phyloP scores from a whole-genome alignment of 2,113 vertebrate species.

The Sceloporus undulatus region DNA sequence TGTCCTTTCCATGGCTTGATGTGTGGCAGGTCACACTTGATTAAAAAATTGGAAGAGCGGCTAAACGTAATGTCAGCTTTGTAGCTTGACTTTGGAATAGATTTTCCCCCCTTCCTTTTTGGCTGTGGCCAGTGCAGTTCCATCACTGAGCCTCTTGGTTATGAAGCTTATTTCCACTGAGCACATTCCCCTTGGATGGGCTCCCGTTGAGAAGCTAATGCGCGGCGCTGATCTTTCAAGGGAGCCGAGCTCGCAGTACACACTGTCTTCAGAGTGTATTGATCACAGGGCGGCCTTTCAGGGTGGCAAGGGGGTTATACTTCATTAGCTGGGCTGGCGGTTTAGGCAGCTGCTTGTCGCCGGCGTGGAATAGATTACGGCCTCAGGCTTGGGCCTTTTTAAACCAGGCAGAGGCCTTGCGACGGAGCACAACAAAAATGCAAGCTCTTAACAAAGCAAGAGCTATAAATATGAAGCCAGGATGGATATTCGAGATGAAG shows the following conservation, averaged over 20 bases:
- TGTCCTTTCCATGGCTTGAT: slow-evolving; percentile 6
- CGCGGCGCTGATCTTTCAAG: slow-evolving; percentile 69
- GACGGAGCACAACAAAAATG: fast-evolving
- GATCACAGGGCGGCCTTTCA: slow-evolving; percentile 68
- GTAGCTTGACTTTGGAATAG: slow-evolving; percentile 34
- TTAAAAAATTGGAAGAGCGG: slow-evolving; percentile 53
- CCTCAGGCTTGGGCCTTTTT: slow-evolving; percentile 42
- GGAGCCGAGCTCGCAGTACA: slow-evolving; percentile 66
- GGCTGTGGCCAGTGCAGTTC: slow-evolving; percentile 39
- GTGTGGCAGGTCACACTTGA: slow-evolving; percentile 44
- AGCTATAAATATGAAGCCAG: slow-evolving; percentile 35
- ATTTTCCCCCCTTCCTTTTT: slow-evolving; percentile 1
- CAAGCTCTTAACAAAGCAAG: neutral
- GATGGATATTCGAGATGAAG: neutral
- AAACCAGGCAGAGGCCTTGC: slow-evolving; percentile 33
- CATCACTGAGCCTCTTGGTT: slow-evolving; percentile 46
- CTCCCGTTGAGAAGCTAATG: slow-evolving; percentile 52
- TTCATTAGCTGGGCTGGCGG: slow-evolving; percentile 42
- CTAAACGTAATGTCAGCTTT: slow-evolving; percentile 37
- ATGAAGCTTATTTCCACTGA: slow-evolving; percentile 47
- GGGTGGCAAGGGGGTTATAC: slow-evolving; percentile 59
- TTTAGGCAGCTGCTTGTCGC: slow-evolving; percentile 42
- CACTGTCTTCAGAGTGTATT: slow-evolving; percentile 75
- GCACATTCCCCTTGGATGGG: neutral
- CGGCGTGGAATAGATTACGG: slow-evolving; percentile 29